phyloP scores from a whole-genome alignment of 1,140 invertebrate genomes.

The Danaus plexippus region DNA sequence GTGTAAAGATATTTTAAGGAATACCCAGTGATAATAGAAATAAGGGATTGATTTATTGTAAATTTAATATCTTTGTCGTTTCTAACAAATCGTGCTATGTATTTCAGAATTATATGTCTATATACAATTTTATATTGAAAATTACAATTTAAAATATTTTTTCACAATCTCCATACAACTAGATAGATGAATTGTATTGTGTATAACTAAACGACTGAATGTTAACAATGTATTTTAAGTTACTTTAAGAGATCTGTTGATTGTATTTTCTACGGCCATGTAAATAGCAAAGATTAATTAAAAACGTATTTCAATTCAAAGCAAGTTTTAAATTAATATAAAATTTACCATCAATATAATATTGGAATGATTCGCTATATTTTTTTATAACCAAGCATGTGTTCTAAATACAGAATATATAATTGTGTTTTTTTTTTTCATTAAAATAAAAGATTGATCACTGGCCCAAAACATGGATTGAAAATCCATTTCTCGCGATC shows the following conservation, averaged over 20 bases:
- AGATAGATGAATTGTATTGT: conserved; percentile 41
- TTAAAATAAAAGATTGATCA: conserved; percentile 51
- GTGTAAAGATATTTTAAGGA: conserved; percentile 56
- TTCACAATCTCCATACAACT: conserved; percentile 44
- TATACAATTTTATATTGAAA: conserved; percentile 39
- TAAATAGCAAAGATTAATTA: conserved; percentile 62
- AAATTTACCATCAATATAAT: neutral
- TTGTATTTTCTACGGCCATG: conserved; percentile 65
- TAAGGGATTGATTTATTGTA: conserved; percentile 62
- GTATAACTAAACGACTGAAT: conserved; percentile 57
- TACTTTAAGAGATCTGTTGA: conserved; percentile 60
- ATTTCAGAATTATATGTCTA: conserved; percentile 40
- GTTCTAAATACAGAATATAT: too few relatives aligned
- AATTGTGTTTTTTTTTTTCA: conserved; percentile 11
- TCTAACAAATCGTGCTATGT: conserved; percentile 50
- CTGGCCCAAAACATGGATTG: conserved; percentile 58
- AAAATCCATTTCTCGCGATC: conserved; percentile 69
- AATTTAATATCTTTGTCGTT: conserved; percentile 43
- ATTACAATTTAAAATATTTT: conserved; percentile 45
- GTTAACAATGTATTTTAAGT: conserved; percentile 57
- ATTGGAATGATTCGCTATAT: conserved; percentile 2
- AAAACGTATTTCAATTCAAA: conserved; percentile 54
- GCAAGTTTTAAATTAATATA: conserved; percentile 14
- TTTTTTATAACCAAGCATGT: too few relatives aligned
- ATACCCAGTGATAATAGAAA: conserved; percentile 67